These are phyloP conservation scores for Procambarus virginalis DNA, from an alignment of 1,140 invertebrate genomes.

Conservation along the genomic window DNA sequence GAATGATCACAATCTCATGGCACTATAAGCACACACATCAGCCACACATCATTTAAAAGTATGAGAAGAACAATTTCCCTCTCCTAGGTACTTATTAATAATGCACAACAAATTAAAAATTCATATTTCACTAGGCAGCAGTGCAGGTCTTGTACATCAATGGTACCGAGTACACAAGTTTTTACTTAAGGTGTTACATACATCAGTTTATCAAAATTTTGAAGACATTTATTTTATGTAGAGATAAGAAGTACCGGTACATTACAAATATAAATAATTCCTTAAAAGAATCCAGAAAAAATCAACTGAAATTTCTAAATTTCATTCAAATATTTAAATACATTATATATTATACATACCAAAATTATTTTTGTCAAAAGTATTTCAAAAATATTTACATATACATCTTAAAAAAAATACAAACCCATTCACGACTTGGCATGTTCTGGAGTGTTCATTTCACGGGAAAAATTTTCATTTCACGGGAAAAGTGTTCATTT, in stretches of 20 bases:
- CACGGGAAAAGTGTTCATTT: slow-evolving; percentile 24
- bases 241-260: background rate
- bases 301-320: background rate
- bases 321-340: slow-evolving; percentile 4
- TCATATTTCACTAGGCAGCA: slow-evolving; percentile 18
- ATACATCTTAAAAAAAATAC: slow-evolving; percentile 22
- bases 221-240: background rate
- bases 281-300: background rate
- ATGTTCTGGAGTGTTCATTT: slow-evolving; percentile 16
- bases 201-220: background rate
- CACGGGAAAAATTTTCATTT: slow-evolving; percentile 29
- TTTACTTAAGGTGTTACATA: background rate
- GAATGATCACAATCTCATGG: slow-evolving; percentile 4
- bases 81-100: slow-evolving; percentile 4
- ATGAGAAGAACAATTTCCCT: background rate
- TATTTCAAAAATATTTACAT: slow-evolving; percentile 20
- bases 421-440: slow-evolving; percentile 15
- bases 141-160: slow-evolving; percentile 26
- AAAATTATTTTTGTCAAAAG: slow-evolving; percentile 6
- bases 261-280: slow-evolving; percentile 6
- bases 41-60: background rate
- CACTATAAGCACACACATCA: background rate
- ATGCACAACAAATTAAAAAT: background rate
- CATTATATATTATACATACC: background rate
- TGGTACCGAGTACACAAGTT: background rate